A percentile compares a stretch with the other conserved stretches of the same genome.
These are phyloP conservation scores for Dascyllus trimaculatus DNA, from an alignment of 2,113 vertebrate genomes.

Conservation along the genomic window DNA sequence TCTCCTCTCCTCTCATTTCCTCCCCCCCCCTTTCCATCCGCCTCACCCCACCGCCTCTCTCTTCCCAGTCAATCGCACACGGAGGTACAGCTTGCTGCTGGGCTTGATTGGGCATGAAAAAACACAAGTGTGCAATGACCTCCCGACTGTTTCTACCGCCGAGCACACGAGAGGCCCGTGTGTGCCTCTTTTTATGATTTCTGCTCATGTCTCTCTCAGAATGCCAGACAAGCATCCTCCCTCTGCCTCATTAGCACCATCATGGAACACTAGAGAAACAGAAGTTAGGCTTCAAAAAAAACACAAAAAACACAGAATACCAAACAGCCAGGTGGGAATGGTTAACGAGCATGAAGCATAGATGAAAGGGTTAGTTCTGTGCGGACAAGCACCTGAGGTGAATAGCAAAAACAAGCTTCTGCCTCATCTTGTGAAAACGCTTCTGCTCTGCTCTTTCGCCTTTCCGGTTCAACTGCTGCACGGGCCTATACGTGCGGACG, in stretches of 20 bases:
- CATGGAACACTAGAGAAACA: constrained; percentile 47
- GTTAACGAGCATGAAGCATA: constrained; percentile 76
- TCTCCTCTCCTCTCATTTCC: constrained; percentile 55
- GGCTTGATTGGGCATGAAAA: constrained; percentile 79
- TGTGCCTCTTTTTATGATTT: constrained; percentile 28
- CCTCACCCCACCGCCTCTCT: constrained; percentile 1
- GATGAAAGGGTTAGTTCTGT: constrained; percentile 78
- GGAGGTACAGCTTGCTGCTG: constrained; percentile 60
- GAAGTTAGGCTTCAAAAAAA: constrained; percentile 33
- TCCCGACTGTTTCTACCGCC: constrained; percentile 37
- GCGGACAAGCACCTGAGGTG: constrained; percentile 59
- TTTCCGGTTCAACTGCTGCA: not conserved
- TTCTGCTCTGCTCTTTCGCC: not conserved
- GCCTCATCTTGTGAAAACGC: constrained; percentile 2
- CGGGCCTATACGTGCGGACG: not conserved
- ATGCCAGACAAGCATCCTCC: constrained; percentile 31
- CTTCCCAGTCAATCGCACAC: constrained; percentile 60
- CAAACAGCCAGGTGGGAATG: constrained; percentile 67
- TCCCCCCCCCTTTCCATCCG: constrained; percentile 27
- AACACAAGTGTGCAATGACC: constrained; percentile 65
- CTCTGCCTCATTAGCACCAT: constrained; percentile 57
- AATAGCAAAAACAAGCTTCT: constrained; percentile 41
- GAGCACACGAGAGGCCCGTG: constrained; percentile 15
- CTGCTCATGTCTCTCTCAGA: constrained; percentile 32
- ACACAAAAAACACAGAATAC: constrained; percentile 17